Evolutionary conservation across 2,797 vertebrate genomes (phyloP).

Genomic region (Diceros bicornis): DNA sequence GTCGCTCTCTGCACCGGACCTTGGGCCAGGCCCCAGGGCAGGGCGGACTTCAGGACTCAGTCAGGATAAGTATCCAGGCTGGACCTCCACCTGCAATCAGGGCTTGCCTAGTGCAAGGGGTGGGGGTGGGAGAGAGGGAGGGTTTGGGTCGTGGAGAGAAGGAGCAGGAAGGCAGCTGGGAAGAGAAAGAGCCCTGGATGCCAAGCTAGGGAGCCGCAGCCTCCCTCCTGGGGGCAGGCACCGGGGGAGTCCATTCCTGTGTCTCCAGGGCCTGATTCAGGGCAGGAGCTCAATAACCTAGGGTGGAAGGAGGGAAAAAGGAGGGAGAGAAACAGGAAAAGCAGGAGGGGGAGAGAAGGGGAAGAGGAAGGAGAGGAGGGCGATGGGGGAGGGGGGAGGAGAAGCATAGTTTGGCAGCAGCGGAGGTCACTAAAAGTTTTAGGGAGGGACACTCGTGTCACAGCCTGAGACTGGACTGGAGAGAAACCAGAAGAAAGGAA

Average conservation of each 20-base stretch:
- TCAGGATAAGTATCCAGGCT: neutral
- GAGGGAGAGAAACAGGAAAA: neutral
- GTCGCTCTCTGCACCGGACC: neutral
- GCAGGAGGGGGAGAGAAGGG: neutral
- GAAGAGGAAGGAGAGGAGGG: neutral
- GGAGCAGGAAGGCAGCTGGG: neutral
- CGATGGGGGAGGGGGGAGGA: too few relatives aligned
- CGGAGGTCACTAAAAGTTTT: neutral
- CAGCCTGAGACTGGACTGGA: neutral
- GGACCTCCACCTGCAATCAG: neutral
- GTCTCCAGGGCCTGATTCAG: neutral
- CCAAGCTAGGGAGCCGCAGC: neutral
- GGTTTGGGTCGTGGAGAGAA: neutral
- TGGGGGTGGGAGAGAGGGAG: neutral
- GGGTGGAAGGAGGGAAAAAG: too few relatives aligned
- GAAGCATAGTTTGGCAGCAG: neutral
- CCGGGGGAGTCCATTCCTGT: neutral
- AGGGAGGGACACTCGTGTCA: neutral
- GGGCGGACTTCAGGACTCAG: neutral
- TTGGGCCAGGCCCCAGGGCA: neutral
- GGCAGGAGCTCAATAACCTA: neutral
- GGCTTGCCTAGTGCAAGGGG: too few relatives aligned
- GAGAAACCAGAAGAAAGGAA: neutral
- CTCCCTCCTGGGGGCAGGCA: too few relatives aligned
- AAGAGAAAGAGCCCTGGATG: neutral